Conservation (phyloP, 2,113 vertebrate genomes). For the Gracilinanus agilis region DNA sequence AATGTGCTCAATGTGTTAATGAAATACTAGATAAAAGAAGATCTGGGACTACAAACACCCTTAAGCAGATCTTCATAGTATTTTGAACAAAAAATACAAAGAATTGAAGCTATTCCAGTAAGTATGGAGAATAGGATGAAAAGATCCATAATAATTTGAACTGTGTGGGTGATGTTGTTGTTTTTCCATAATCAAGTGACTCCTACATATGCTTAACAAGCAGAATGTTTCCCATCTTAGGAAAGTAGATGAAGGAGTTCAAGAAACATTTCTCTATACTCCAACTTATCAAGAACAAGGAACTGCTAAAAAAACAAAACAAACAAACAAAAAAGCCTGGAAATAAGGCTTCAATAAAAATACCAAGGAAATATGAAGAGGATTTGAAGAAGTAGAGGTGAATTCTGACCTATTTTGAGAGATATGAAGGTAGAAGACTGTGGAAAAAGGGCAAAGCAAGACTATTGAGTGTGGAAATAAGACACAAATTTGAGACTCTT, state of each 20-base stretch:
- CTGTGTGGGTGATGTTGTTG: not conserved
- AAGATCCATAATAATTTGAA: not conserved
- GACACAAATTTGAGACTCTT: not conserved
- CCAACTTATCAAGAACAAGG: not conserved
- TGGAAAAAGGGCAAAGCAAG: not conserved
- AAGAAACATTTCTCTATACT: not conserved
- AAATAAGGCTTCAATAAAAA: not conserved
- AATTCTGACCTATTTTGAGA: not conserved
- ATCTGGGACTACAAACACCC: not conserved
- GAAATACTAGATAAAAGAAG: not conserved
- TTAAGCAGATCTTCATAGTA: not conserved
- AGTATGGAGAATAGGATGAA: no score
- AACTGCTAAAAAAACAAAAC: not conserved
- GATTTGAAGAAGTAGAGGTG: not conserved
- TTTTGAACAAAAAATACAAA: not conserved
- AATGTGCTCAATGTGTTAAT: not conserved
- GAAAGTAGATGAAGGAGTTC: not conserved
- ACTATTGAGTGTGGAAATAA: not conserved
- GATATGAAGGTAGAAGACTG: not conserved
- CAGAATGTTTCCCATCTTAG: not conserved
- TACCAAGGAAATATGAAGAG: not conserved
- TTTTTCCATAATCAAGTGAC: not conserved
- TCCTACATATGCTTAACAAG: not conserved
- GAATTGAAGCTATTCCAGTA: not conserved
- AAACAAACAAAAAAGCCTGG: not conserved